phyloP scores from a whole-genome alignment of 2,113 vertebrate genomes.

The Progne subis region DNA sequence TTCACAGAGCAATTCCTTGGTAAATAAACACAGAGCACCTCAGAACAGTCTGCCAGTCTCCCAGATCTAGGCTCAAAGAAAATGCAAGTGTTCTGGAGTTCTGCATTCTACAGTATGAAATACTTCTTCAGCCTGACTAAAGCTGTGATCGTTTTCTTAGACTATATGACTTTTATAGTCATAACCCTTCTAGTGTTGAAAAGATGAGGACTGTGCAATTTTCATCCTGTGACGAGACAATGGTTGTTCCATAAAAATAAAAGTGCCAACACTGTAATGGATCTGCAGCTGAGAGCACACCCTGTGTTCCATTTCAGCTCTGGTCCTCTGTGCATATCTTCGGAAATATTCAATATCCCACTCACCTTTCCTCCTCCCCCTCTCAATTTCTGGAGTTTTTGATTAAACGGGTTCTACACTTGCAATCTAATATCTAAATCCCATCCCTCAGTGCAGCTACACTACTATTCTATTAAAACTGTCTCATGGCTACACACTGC shows the following conservation, averaged over 20 bases:
- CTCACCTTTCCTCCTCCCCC: not conserved
- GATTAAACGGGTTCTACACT: not conserved
- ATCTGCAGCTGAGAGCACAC: not conserved
- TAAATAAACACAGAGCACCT: not conserved
- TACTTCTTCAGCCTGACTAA: not conserved
- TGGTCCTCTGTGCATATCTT: not conserved
- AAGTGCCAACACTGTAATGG: not conserved
- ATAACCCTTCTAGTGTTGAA: not conserved
- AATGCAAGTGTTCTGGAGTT: not conserved
- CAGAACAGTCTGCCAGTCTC: not conserved
- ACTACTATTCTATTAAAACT: not conserved
- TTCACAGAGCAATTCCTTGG: not conserved
- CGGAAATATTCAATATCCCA: not conserved
- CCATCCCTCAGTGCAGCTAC: not conserved
- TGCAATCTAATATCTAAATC: not conserved
- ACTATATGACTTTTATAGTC: not conserved
- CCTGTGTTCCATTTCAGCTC: not conserved
- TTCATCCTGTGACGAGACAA: conserved; percentile 20
- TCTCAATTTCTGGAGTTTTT: not conserved
- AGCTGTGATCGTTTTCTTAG: not conserved
- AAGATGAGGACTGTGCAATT: conserved; percentile 9
- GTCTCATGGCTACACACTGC: not conserved
- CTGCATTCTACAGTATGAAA: not conserved
- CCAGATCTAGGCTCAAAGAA: not conserved
- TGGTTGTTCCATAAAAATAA: conserved; percentile 11